Conservation (phyloP, 2,797 vertebrate species). For the Hoplostethus mediterraneus region DNA sequence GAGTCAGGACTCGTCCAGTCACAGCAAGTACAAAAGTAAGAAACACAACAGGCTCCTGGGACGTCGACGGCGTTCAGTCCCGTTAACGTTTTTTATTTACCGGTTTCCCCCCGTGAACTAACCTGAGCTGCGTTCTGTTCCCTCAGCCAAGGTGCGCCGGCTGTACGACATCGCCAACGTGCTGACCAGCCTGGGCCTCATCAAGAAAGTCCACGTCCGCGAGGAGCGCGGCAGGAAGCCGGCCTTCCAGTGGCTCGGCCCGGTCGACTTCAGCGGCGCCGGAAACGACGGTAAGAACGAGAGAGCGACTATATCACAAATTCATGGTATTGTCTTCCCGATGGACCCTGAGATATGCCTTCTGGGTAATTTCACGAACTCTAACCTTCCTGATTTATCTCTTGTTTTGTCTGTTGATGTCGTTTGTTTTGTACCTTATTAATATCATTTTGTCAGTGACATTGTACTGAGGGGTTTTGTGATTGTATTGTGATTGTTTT, state of each 20-base stretch:
- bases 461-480: too few relatives aligned
- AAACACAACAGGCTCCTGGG: neutral
- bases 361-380: too few relatives aligned
- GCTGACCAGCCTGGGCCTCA: slow-evolving; percentile 92
- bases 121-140: neutral
- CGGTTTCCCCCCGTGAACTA: too few relatives aligned
- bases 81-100: too few relatives aligned
- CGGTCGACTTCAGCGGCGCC: slow-evolving; percentile 82
- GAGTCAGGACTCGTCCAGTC: slow-evolving; percentile 89
- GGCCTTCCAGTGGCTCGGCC: slow-evolving; percentile 95
- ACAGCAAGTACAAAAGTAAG: slow-evolving; percentile 98
- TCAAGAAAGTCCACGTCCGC: slow-evolving; percentile 92
- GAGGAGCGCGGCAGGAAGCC: slow-evolving; percentile 93
- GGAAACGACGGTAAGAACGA: slow-evolving; percentile 75
- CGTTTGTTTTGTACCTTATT: too few relatives aligned
- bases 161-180: slow-evolving; percentile 96
- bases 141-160: slow-evolving; percentile 92
- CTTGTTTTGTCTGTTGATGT: too few relatives aligned
- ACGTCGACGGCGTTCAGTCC: too few relatives aligned
- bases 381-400: too few relatives aligned
- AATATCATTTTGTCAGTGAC: too few relatives aligned
- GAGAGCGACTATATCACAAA: neutral
- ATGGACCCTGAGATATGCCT: too few relatives aligned
- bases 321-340: too few relatives aligned
- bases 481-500: too few relatives aligned